Conservation (phyloP, 1,140 invertebrate genomes). For the Temnothorax longispinosus region DNA sequence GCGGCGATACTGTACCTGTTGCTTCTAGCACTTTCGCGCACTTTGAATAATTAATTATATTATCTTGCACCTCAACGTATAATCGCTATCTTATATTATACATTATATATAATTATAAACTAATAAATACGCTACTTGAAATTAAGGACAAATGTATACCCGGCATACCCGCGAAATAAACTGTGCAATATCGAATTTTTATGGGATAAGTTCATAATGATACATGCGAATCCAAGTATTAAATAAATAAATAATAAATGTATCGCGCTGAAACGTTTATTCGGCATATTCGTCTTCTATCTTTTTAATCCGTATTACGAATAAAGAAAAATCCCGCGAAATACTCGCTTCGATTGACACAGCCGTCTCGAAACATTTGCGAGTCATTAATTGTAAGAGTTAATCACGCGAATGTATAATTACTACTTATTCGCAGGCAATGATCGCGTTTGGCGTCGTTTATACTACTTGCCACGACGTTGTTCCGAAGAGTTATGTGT, state of each 20-base stretch:
- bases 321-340: neutral
- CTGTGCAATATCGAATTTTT: neutral
- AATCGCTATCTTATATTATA: neutral
- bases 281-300: neutral
- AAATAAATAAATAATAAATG: neutral
- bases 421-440: neutral
- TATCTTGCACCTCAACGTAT: neutral
- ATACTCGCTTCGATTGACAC: neutral
- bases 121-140: neutral
- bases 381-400: neutral
- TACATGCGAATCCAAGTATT: neutral
- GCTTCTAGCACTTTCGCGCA: neutral
- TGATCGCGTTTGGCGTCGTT: neutral
- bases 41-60: conserved; percentile 7
- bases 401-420: neutral
- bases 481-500: neutral
- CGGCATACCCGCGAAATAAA: neutral
- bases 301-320: neutral
- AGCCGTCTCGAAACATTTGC: neutral
- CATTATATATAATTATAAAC: neutral
- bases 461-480: neutral
- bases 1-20: neutral
- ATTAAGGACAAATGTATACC: neutral
- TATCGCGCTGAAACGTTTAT: neutral
- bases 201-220: neutral